Evolutionary conservation across 1,140 invertebrate species (phyloP).

Genomic region (Leptopilina boulardi): DNA sequence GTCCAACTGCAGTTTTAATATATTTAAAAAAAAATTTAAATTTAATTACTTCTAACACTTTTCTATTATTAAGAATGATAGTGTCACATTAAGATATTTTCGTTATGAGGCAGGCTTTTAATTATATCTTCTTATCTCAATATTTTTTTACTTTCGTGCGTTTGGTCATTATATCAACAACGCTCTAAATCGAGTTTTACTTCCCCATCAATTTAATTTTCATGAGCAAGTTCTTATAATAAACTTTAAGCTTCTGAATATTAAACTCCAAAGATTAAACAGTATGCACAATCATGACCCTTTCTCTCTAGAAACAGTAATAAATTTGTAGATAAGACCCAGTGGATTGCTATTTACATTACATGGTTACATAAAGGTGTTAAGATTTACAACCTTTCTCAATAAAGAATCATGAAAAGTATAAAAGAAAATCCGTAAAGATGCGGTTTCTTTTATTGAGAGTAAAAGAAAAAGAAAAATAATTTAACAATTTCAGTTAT

Average conservation of each 20-base stretch:
- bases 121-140: constrained; percentile 4
- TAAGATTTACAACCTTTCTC: background rate
- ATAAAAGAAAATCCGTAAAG: background rate
- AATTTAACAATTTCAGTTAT: too few species aligned
- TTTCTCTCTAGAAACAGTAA: constrained; percentile 8
- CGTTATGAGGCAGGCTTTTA: background rate
- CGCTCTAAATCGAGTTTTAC: constrained; percentile 13
- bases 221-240: constrained; percentile 17
- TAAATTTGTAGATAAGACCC: constrained; percentile 1
- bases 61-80: background rate
- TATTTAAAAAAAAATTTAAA: too few species aligned
- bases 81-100: background rate
- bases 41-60: background rate
- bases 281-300: constrained; percentile 10
- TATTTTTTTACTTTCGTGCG: constrained; percentile 16
- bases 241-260: constrained; percentile 17
- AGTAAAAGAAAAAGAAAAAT: too few species aligned
- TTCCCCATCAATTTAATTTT: constrained; percentile 14
- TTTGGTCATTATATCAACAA: constrained; percentile 6
- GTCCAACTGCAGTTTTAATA: too few species aligned
- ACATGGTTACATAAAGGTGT: constrained; percentile 1
- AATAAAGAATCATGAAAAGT: background rate
- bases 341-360: constrained; percentile 1
- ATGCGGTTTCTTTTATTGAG: too few species aligned
- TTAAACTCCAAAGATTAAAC: constrained; percentile 10